phyloP scores from a whole-genome alignment of 2,888 invertebrate genomes.

The Metellina segmentata region DNA sequence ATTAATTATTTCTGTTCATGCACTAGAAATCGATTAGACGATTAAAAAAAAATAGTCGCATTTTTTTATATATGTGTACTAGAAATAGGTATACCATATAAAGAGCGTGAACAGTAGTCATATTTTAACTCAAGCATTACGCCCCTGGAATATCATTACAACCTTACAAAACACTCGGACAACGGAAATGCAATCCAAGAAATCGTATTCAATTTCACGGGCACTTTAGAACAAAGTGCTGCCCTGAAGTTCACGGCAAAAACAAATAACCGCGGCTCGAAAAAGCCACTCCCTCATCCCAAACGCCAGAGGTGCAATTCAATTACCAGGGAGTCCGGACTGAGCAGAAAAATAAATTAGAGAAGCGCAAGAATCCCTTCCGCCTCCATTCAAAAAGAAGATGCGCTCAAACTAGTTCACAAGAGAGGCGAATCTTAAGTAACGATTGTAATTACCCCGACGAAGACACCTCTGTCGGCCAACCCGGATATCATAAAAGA shows the following conservation, averaged over 20 bases:
- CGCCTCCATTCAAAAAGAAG: background rate
- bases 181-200: no score
- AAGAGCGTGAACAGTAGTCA: no score
- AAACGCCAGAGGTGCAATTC: constrained; percentile 9
- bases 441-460: constrained; percentile 50
- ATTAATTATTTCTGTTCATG: no score
- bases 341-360: background rate
- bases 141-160: no score
- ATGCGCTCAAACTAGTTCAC: constrained; percentile 52
- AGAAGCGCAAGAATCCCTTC: background rate
- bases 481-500: constrained; percentile 65
- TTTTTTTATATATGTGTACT: no score
- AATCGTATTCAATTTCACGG: background rate
- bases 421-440: constrained; percentile 54
- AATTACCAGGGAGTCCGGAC: constrained; percentile 15
- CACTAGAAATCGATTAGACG: no score
- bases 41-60: no score
- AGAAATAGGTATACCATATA: no score
- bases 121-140: no score
- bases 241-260: background rate
- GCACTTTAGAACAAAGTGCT: background rate
- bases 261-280: background rate
- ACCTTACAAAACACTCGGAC: no score
- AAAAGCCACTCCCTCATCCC: constrained; percentile 5
- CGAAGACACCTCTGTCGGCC: constrained; percentile 50